Conservation (phyloP, 1,140 invertebrate species). For the Wasmannia auropunctata region DNA sequence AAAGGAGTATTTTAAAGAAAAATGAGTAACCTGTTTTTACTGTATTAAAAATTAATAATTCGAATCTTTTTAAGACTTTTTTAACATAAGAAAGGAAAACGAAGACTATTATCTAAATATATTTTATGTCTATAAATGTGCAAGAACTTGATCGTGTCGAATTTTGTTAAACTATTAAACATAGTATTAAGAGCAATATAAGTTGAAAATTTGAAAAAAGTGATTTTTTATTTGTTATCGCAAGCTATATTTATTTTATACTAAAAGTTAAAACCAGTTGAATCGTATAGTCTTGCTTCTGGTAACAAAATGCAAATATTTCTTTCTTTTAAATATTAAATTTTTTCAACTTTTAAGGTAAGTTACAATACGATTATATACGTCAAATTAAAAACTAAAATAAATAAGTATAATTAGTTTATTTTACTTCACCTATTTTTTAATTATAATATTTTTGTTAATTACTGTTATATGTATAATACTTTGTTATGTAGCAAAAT, state of each 20-base stretch:
- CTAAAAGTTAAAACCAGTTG: background rate
- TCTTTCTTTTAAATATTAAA: background rate
- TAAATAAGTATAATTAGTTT: background rate
- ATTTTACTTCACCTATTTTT: background rate
- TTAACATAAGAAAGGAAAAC: background rate
- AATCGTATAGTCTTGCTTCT: background rate
- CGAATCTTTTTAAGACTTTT: background rate
- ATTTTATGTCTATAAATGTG: background rate
- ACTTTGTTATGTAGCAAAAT: background rate
- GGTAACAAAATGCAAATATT: background rate
- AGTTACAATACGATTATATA: background rate
- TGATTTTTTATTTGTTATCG: background rate
- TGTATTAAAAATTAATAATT: no score
- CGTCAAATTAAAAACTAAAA: background rate
- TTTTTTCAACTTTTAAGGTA: background rate
- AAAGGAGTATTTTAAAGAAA: background rate
- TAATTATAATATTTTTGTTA: background rate
- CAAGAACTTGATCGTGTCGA: background rate
- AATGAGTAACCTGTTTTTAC: background rate
- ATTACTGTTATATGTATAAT: no score
- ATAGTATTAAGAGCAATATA: background rate
- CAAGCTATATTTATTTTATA: background rate
- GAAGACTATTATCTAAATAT: background rate
- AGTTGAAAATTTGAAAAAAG: background rate
- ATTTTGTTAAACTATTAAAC: background rate